These are phyloP conservation scores for Beroe forskalii DNA, from an alignment of 37 sponge, comb jelly and placozoan species.

Conservation along the genomic window DNA sequence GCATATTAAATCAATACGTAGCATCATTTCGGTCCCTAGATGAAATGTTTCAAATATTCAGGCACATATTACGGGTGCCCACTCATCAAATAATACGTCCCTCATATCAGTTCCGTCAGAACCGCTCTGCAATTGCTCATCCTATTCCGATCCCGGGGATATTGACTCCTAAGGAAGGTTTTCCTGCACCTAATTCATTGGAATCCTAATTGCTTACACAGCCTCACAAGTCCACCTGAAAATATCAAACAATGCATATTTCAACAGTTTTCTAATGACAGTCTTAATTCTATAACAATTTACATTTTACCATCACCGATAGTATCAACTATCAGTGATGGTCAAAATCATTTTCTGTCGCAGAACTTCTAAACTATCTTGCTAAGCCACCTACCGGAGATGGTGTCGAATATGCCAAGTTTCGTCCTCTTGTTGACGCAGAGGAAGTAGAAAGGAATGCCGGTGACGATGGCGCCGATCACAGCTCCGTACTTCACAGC, in stretches of 20 bases:
- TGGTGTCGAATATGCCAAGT: neutral
- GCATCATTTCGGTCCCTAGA: too few species aligned
- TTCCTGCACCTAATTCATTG: slow-evolving; percentile 13
- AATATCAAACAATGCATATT: too few species aligned
- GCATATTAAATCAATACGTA: too few species aligned
- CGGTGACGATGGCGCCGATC: slow-evolving; percentile 31
- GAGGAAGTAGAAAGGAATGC: slow-evolving; percentile 20
- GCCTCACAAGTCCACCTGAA: neutral
- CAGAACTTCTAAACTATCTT: neutral
- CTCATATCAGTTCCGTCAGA: neutral
- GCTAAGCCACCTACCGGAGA: neutral
- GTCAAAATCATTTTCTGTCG: too few species aligned
- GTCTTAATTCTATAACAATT: too few species aligned
- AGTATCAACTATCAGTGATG: too few species aligned
- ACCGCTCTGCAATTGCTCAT: neutral
- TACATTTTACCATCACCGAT: too few species aligned
- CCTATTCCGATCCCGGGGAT: neutral
- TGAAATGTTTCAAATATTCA: too few species aligned
- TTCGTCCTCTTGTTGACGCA: slow-evolving; percentile 25
- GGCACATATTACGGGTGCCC: too few species aligned
- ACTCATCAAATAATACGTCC: too few species aligned
- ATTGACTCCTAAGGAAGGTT: too few species aligned
- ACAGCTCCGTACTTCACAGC: slow-evolving; percentile 26
- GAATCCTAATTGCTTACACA: slow-evolving; percentile 20
- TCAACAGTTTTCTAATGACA: too few species aligned